A percentile compares a stretch with the other conserved stretches of the same genome.
These are phyloP conservation scores for Paratilapia polleni DNA, from an alignment of 2,113 vertebrate genomes.

Conservation along the genomic window DNA sequence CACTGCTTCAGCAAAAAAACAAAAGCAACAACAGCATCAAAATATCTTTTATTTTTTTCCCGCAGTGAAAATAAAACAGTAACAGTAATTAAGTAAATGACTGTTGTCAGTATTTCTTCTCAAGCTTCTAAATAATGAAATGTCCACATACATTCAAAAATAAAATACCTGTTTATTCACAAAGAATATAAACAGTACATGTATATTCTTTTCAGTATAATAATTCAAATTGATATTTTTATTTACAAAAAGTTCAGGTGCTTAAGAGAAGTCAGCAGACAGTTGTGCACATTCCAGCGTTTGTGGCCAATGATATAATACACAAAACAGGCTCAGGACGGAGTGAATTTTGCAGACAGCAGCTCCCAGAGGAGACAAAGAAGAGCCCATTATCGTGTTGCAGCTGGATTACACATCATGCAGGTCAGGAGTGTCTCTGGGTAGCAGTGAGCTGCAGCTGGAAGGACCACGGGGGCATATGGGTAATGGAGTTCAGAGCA, in stretches of 20 bases:
- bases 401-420: constrained; percentile 65
- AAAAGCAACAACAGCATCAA: too few relatives aligned
- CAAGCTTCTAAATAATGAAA: not conserved
- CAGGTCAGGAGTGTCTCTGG: constrained; percentile 32
- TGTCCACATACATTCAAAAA: constrained; percentile 45
- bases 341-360: constrained; percentile 58
- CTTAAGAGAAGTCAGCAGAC: constrained; percentile 37
- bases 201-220: constrained; percentile 26
- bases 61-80: too few relatives aligned
- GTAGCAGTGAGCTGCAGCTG: constrained; percentile 40
- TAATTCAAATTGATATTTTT: constrained; percentile 12
- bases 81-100: not conserved
- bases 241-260: constrained; percentile 57
- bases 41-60: not conserved
- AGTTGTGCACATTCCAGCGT: constrained; percentile 51
- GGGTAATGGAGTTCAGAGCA: constrained; percentile 47
- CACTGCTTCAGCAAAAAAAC: too few relatives aligned
- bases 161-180: constrained; percentile 64
- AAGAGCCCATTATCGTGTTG: constrained; percentile 31
- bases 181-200: constrained; percentile 39
- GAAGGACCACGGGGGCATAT: constrained; percentile 18
- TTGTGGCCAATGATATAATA: constrained; percentile 54
- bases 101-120: not conserved
- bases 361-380: constrained; percentile 38
- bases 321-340: constrained; percentile 59